phyloP scores from a whole-genome alignment of 2,113 vertebrate species.

The Chaetura pelagica region DNA sequence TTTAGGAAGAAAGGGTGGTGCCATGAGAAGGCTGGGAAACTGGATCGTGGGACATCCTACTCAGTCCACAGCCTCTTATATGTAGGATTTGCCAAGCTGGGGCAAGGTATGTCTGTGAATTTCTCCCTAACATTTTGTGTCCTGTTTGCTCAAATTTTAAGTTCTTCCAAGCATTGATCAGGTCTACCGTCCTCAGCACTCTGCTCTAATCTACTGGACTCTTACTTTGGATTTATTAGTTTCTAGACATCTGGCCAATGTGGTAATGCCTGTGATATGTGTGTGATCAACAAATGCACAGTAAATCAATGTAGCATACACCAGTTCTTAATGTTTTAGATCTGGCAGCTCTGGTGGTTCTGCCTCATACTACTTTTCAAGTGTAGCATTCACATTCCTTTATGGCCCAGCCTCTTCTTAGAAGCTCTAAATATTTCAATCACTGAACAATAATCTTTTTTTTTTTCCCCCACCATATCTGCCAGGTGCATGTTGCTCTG shows the following conservation, averaged over 20 bases:
- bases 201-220: not conserved
- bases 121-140: not conserved
- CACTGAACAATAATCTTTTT: not conserved
- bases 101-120: not conserved
- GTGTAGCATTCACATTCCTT: not conserved
- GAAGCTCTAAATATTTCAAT: not conserved
- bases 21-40: not conserved
- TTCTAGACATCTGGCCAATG: not conserved
- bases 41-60: not conserved
- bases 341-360: not conserved
- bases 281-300: not conserved
- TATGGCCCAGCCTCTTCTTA: not conserved
- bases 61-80: not conserved
- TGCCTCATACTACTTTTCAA: not conserved
- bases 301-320: not conserved
- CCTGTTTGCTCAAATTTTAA: not conserved
- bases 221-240: not conserved
- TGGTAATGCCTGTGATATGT: not conserved
- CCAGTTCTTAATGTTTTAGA: not conserved
- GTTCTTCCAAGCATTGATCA: not conserved
- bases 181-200: not conserved
- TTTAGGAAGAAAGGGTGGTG: not conserved
- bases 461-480: not conserved
- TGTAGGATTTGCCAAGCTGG: accelerated
- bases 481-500: not conserved